These are phyloP conservation scores for Oreocharis arfaki DNA, from an alignment of 2,113 vertebrate species.

Conservation along the genomic window DNA sequence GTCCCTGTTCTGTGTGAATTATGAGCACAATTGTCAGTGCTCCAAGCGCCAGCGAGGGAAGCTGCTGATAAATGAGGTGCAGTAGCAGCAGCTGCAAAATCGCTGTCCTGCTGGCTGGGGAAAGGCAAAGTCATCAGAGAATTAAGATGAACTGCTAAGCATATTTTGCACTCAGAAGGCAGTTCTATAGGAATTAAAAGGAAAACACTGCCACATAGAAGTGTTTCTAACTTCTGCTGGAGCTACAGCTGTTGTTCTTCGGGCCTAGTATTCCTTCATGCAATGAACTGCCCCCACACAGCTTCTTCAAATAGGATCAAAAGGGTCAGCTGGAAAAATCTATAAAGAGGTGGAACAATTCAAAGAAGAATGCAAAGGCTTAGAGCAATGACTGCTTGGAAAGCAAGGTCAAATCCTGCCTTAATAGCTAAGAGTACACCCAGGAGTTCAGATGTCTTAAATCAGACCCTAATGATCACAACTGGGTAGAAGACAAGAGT, in stretches of 20 bases:
- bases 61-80: conserved; percentile 32
- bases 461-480: not conserved
- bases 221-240: not conserved
- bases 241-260: conserved; percentile 20
- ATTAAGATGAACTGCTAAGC: not conserved
- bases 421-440: not conserved
- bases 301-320: conserved; percentile 13
- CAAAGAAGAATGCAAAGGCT: not conserved
- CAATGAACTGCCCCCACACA: not conserved
- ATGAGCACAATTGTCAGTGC: not conserved
- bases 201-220: not conserved
- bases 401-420: not conserved
- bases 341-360: not conserved
- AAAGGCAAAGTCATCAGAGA: conserved; percentile 18
- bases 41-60: fast-evolving
- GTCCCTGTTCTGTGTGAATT: not conserved
- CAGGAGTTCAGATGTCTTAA: not conserved
- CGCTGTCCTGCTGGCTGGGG: not conserved
- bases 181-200: not conserved
- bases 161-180: not conserved
- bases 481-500: not conserved
- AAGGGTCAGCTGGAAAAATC: conserved; percentile 36
- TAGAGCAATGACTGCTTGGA: not conserved
- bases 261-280: not conserved
- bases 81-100: conserved; percentile 49